Conservation (phyloP, 1,140 invertebrate species). For the Magallana gigas region DNA sequence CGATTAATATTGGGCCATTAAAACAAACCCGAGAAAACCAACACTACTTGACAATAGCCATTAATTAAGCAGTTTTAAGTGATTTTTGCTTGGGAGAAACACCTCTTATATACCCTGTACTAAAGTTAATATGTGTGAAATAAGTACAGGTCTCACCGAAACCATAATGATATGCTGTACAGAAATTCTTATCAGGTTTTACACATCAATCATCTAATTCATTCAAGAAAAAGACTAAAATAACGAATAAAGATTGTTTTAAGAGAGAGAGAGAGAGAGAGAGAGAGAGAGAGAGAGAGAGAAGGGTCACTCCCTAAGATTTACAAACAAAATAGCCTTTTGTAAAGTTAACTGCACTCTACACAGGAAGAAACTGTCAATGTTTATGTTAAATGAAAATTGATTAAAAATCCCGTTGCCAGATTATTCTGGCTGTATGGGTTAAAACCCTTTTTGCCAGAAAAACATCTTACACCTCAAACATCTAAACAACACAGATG, state of each 20-base stretch:
- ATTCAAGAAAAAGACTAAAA: neutral
- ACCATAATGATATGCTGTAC: too few species aligned
- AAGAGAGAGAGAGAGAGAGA: neutral
- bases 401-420: constrained; percentile 21
- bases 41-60: neutral
- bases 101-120: neutral
- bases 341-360: constrained; percentile 6
- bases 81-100: neutral
- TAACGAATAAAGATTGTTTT: neutral
- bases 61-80: constrained; percentile 1
- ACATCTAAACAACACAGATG: constrained; percentile 31
- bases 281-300: neutral
- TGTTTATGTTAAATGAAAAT: constrained; percentile 26
- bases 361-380: constrained; percentile 24
- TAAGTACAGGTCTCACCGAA: too few species aligned
- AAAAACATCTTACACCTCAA: constrained; percentile 23
- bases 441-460: constrained; percentile 21
- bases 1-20: neutral
- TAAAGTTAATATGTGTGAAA: neutral
- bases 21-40: neutral
- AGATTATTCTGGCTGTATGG: neutral
- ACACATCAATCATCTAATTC: too few species aligned
- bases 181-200: too few species aligned
- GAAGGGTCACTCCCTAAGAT: neutral
- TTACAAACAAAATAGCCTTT: neutral